Conservation (phyloP, 2,113 vertebrate genomes). For the Tragelaphus imberbis region DNA sequence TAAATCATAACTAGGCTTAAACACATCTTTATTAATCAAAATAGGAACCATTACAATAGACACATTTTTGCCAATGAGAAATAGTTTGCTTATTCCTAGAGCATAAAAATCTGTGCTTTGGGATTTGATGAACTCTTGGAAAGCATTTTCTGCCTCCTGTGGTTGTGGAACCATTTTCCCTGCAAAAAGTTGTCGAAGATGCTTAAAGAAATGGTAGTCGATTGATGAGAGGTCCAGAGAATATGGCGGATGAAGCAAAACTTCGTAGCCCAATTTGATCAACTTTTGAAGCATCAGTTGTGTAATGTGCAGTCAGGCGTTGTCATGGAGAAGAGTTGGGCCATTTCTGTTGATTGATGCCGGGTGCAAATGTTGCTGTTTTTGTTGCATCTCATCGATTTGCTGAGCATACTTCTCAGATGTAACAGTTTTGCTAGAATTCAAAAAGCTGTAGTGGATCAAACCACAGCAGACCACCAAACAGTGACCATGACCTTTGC, state of each 20-base stretch:
- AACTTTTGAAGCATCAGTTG: not conserved
- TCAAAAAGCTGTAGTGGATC: not conserved
- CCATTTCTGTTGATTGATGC: not conserved
- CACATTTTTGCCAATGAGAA: not conserved
- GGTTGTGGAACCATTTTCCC: not conserved
- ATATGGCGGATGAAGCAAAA: not conserved
- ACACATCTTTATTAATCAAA: not conserved
- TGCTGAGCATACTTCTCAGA: not conserved
- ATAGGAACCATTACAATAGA: not conserved
- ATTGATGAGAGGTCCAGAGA: not conserved
- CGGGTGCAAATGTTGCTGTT: not conserved
- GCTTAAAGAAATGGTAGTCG: not conserved
- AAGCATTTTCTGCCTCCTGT: not conserved
- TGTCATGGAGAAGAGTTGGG: not conserved
- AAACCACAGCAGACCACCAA: not conserved
- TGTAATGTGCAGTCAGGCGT: not conserved
- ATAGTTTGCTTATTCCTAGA: not conserved
- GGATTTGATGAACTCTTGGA: not conserved
- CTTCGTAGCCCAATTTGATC: not conserved
- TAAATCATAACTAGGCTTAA: not conserved
- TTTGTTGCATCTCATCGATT: not conserved
- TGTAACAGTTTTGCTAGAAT: not conserved
- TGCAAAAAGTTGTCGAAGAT: not conserved
- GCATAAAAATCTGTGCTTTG: not conserved
- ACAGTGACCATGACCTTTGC: not conserved